Conservation (phyloP, 2,888 invertebrate species). For the Criorhina ranunculi region DNA sequence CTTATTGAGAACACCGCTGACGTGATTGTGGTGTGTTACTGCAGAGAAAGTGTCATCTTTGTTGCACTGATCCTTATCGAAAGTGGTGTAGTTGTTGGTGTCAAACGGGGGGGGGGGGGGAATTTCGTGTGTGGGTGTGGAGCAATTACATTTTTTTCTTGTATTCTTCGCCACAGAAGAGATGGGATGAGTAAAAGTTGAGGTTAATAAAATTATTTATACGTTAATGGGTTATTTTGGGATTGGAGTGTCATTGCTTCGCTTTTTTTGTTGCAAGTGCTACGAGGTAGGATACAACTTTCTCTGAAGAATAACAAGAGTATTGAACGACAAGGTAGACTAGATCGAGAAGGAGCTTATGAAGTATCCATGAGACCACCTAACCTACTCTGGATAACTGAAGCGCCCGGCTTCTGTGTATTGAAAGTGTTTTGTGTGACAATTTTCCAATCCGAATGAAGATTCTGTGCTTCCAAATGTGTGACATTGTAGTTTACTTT, state of each 20-base stretch:
- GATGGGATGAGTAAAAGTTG: not conserved
- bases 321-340: no score
- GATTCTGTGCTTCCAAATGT: no score
- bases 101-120: slow-evolving; percentile 32
- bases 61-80: slow-evolving; percentile 45
- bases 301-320: no score
- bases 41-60: slow-evolving; percentile 55
- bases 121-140: slow-evolving; percentile 40
- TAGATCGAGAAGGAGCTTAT: no score
- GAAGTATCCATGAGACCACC: no score
- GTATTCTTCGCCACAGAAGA: not conserved
- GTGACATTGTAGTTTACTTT: no score
- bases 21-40: not conserved
- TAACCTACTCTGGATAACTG: no score
- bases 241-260: not conserved
- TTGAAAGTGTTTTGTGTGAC: no score
- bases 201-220: slow-evolving; percentile 1
- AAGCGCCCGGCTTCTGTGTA: no score
- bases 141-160: slow-evolving; percentile 15
- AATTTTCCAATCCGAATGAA: no score
- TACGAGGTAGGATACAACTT: no score
- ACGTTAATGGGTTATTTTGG: slow-evolving; percentile 4
- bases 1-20: not conserved
- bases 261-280: no score
- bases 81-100: not conserved